Conservation (phyloP, 2,888 invertebrate genomes). For the Eupeodes luniger region DNA sequence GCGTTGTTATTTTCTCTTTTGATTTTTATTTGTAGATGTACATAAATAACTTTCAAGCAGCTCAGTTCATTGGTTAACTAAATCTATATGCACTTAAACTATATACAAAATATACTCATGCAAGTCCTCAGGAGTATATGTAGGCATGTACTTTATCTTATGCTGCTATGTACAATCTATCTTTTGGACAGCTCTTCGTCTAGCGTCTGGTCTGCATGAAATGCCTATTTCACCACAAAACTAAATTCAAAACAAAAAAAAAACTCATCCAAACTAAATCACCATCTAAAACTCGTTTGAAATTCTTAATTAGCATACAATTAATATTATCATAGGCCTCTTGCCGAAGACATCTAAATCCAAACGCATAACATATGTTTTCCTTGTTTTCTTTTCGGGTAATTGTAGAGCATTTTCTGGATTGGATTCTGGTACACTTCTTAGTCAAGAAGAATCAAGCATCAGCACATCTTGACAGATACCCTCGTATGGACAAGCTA, state of each 20-base stretch:
- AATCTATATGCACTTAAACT: not conserved
- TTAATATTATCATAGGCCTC: not conserved
- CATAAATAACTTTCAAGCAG: not conserved
- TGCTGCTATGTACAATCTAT: not conserved
- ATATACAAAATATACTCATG: not conserved
- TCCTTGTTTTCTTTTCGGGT: not conserved
- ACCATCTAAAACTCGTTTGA: constrained; percentile 23
- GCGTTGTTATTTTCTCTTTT: constrained; percentile 18
- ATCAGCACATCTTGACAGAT: not conserved
- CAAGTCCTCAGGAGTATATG: not conserved
- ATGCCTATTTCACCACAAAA: constrained; percentile 34
- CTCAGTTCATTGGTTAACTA: not conserved
- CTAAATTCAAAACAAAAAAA: constrained; percentile 4
- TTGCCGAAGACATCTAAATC: not conserved
- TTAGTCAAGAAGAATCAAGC: not conserved
- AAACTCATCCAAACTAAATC: not conserved
- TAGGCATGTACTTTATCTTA: not conserved
- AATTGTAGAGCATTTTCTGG: not conserved
- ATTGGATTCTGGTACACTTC: not conserved
- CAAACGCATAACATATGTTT: not conserved
- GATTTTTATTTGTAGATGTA: not conserved
- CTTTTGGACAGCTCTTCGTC: not conserved
- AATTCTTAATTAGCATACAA: constrained; percentile 22
- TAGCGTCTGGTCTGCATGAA: not conserved
- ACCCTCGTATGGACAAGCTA: not conserved